Percentiles rank a stretch among this genome's conserved stretches.
These are phyloP conservation scores for Helarctos malayanus DNA, from an alignment of 2,797 vertebrate genomes.

Conservation along the genomic window DNA sequence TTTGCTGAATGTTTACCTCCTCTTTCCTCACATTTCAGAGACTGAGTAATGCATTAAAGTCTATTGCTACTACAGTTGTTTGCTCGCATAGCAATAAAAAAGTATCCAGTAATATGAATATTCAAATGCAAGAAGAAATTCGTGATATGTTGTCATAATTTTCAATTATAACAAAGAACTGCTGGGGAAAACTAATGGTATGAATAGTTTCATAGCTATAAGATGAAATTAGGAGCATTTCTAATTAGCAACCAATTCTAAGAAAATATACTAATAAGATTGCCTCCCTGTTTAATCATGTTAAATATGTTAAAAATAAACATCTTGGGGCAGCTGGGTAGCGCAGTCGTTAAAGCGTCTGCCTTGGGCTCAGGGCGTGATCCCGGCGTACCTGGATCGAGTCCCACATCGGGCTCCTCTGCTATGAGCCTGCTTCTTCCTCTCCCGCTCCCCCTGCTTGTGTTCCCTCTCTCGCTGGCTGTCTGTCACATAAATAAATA, in stretches of 20 bases:
- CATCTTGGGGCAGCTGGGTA: too few species aligned
- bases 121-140: not conserved
- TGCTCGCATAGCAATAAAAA: not conserved
- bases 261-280: not conserved
- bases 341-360: too few species aligned
- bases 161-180: not conserved
- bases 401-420: too few species aligned
- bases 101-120: not conserved
- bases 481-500: too few species aligned
- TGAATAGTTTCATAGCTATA: not conserved
- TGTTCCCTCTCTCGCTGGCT: too few species aligned
- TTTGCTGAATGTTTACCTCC: not conserved
- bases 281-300: not conserved
- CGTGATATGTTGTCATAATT: not conserved
- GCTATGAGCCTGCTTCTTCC: too few species aligned
- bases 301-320: too few species aligned
- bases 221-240: not conserved
- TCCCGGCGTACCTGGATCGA: too few species aligned
- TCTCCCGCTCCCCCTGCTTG: too few species aligned
- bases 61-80: not conserved
- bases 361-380: too few species aligned
- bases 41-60: not conserved
- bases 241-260: slow-evolving; percentile 11
- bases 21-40: not conserved
- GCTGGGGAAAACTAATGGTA: not conserved